Evolutionary conservation across 2,113 vertebrate species (phyloP).

Genomic region (Corydoras sp.): DNA sequence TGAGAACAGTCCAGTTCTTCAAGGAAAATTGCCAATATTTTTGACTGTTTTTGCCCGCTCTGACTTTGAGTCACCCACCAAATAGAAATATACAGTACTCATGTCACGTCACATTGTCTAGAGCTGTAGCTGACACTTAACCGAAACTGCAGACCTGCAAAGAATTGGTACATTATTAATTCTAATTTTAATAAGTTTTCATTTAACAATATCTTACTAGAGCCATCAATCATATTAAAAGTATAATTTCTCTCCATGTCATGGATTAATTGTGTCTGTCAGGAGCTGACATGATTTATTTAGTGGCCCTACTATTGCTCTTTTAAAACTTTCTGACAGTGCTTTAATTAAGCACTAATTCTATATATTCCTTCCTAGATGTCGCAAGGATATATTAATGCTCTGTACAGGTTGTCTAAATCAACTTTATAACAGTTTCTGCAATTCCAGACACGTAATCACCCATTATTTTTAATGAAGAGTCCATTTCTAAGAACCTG

Average conservation of each 20-base stretch:
- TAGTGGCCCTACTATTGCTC: slow-evolving; percentile 42
- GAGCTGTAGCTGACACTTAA: too few species aligned
- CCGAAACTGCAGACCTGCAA: slow-evolving; percentile 28
- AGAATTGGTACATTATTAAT: slow-evolving; percentile 47
- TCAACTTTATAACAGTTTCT: slow-evolving; percentile 21
- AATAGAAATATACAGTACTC: too few species aligned
- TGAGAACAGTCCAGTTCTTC: too few species aligned
- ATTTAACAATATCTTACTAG: slow-evolving; percentile 43
- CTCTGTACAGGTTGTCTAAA: slow-evolving; percentile 22
- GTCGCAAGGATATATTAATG: slow-evolving; percentile 35
- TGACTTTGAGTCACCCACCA: too few species aligned
- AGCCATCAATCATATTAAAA: slow-evolving; percentile 45
- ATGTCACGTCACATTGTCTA: too few species aligned
- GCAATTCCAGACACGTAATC: neutral
- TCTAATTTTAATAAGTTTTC: slow-evolving; percentile 48
- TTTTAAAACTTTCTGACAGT: slow-evolving; percentile 44
- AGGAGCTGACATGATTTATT: slow-evolving; percentile 47
- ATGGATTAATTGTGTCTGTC: slow-evolving; percentile 49
- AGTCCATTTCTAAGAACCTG: neutral
- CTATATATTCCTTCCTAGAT: slow-evolving; percentile 34
- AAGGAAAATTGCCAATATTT: too few species aligned
- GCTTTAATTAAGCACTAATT: slow-evolving; percentile 48
- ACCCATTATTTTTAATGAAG: neutral
- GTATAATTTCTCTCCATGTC: slow-evolving; percentile 47
- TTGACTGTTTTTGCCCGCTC: too few species aligned